Evolutionary conservation across 64 coral and sea anemone species (phyloP).

Genomic region (Trachythela sp.): DNA sequence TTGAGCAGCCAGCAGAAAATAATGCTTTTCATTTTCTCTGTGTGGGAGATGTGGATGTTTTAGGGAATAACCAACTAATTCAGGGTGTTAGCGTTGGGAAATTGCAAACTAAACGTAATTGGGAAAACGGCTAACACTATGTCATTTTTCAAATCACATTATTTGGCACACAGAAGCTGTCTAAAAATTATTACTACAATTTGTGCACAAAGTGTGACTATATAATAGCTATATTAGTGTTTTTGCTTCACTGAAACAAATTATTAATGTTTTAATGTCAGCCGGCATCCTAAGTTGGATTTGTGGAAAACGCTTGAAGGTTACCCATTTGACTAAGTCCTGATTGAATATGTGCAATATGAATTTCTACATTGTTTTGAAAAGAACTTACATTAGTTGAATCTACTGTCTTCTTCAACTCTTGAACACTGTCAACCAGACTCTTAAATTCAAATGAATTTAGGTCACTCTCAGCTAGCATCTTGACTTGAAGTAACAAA

Average conservation of each 20-base stretch:
- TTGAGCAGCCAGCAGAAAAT: no score
- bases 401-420: conserved; percentile 83
- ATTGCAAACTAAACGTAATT: no score
- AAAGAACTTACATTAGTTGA: conserved; percentile 86
- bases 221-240: conserved; percentile 5
- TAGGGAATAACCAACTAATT: no score
- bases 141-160: no score
- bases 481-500: conserved; percentile 92
- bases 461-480: conserved; percentile 91
- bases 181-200: not conserved
- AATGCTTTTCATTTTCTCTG: no score
- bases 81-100: no score
- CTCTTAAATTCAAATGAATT: conserved; percentile 99
- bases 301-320: conserved; percentile 80
- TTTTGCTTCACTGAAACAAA: not conserved
- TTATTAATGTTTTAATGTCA: not conserved
- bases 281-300: not conserved
- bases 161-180: not conserved
- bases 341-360: conserved; percentile 96
- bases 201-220: not conserved
- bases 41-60: not conserved
- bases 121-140: no score
- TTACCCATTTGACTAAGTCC: conserved; percentile 98
- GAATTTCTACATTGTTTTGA: conserved; percentile 97
- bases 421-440: conserved; percentile 80